Base-by-base conservation (phyloP, 2,113 vertebrate species). In the Elephas maximus region DNA sequence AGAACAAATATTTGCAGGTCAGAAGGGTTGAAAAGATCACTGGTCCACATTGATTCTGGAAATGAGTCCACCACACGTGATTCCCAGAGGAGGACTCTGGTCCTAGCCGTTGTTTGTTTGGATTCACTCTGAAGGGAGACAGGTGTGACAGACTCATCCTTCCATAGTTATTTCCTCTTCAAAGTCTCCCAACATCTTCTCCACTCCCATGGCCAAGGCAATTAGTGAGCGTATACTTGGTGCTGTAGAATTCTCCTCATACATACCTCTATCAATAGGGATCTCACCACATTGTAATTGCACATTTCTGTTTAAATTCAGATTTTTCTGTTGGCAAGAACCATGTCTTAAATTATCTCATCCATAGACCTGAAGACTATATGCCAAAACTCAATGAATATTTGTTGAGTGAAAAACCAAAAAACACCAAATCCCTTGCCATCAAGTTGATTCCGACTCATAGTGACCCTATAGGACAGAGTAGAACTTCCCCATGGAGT, bases 171-270 rank as follows among this genome's bases (percentile, higher is more conserved):
- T 20, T 78, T 87, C n/a, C 51, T 79, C 69, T 73, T n/a, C 45
- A 45, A 78, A 88, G 48, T 28, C 24, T 26, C 51, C 17, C 53
- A 44, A 26, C 24, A 4, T 6, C 48, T 7, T 60, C 12, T 41
- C 11, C 3, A 33, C 28, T 37, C 41, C 51, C 78, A 17, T 26
- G n/a, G 41, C 44, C 41, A 10, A 78, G 41, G 48, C 21, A 45
- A 4, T 33, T 26, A 51, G 18, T 45, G 3, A 18, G 45, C 14
- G 7, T 15, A 51, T 63, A 67, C 33, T 30, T 44, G 18, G 23
- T 0, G 0, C 21, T 41, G 3, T 2, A 37, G 7, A 8, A 33
- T 17, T 12, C 53, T 6, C 69, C 11, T 65, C 23, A 8, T 6
- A 28, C 26, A 8, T 6, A 14, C 41, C 44, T 95, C 20, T 41